A percentile compares a stretch with the other conserved stretches of the same genome.
Evolutionary conservation across 2,888 invertebrate species (phyloP).

Genomic region (Diadegma fenestrale): DNA sequence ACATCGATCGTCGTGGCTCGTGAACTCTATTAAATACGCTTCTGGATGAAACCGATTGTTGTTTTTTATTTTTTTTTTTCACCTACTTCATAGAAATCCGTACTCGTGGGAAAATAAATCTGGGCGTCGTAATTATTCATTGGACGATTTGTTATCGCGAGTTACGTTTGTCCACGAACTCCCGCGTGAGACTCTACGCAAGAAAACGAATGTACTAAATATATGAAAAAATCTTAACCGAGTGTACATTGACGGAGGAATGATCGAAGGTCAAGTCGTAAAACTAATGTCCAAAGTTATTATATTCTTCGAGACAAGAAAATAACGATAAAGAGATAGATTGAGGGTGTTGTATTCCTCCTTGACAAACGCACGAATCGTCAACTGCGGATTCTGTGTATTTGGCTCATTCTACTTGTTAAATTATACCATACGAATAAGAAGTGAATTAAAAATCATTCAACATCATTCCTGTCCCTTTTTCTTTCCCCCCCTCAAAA

Average conservation of each 20-base stretch:
- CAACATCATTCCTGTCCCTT: background rate
- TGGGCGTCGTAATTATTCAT: constrained; percentile 72
- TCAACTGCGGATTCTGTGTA: constrained; percentile 76
- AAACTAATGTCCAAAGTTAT: constrained; percentile 44
- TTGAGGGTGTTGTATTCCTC: constrained; percentile 63
- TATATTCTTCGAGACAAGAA: constrained; percentile 15
- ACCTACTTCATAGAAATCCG: constrained; percentile 62
- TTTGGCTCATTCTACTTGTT: constrained; percentile 78
- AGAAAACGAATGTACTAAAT: constrained; percentile 21
- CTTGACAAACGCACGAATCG: constrained; percentile 71
- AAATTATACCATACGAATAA: constrained; percentile 76
- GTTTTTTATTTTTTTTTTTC: background rate
- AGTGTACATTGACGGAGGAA: constrained; percentile 53
- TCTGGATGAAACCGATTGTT: too few relatives aligned
- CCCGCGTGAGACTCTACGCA: constrained; percentile 29
- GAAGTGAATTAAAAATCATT: constrained; percentile 55
- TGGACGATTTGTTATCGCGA: constrained; percentile 58
- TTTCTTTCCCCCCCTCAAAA: constrained; percentile 2
- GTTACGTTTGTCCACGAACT: constrained; percentile 45
- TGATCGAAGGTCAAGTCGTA: constrained; percentile 13
- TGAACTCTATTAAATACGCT: background rate
- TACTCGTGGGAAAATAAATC: constrained; percentile 64
- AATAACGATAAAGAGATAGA: constrained; percentile 32
- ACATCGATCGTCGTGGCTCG: background rate
- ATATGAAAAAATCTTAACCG: constrained; percentile 24